phyloP scores from a whole-genome alignment of 1,140 invertebrate genomes.

The Dysdera silvatica region DNA sequence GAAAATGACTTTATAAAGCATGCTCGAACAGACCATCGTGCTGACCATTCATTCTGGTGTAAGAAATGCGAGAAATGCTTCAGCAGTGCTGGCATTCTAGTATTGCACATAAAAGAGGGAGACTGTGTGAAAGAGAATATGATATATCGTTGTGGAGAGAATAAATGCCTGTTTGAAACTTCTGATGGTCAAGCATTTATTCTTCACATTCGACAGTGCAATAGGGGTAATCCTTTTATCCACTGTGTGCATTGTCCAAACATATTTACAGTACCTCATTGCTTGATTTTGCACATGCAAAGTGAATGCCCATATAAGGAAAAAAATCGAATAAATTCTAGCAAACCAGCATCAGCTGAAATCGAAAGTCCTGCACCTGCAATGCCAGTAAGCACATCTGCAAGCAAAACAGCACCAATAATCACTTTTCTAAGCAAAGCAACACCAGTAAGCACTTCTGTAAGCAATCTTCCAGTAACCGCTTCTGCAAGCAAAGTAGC shows the following conservation, averaged over 20 bases:
- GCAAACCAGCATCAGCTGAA: too few species aligned
- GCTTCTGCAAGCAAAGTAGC: too few species aligned
- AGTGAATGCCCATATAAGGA: slow-evolving; percentile 17
- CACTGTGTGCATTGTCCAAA: slow-evolving; percentile 25
- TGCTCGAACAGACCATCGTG: slow-evolving; percentile 17
- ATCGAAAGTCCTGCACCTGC: too few species aligned
- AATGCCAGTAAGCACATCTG: too few species aligned
- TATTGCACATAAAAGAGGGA: slow-evolving; percentile 14
- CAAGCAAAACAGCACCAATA: too few species aligned
- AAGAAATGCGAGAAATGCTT: slow-evolving; percentile 20
- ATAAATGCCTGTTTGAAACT: slow-evolving; percentile 19
- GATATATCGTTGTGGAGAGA: slow-evolving; percentile 21
- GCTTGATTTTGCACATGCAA: slow-evolving; percentile 25
- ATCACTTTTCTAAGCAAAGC: too few species aligned
- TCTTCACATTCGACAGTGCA: slow-evolving; percentile 19
- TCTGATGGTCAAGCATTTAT: slow-evolving; percentile 18
- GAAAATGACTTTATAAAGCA: slow-evolving; percentile 25
- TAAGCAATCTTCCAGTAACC: too few species aligned
- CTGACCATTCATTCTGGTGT: slow-evolving; percentile 25
- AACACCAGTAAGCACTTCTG: too few species aligned
- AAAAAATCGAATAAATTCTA: too few species aligned
- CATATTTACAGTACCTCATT: slow-evolving; percentile 23
- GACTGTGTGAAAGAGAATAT: slow-evolving; percentile 12
- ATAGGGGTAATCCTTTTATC: slow-evolving; percentile 24
- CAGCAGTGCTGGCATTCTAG: slow-evolving; percentile 20